phyloP scores from a whole-genome alignment of 2,888 invertebrate species.

The Cartodere bifasciata region DNA sequence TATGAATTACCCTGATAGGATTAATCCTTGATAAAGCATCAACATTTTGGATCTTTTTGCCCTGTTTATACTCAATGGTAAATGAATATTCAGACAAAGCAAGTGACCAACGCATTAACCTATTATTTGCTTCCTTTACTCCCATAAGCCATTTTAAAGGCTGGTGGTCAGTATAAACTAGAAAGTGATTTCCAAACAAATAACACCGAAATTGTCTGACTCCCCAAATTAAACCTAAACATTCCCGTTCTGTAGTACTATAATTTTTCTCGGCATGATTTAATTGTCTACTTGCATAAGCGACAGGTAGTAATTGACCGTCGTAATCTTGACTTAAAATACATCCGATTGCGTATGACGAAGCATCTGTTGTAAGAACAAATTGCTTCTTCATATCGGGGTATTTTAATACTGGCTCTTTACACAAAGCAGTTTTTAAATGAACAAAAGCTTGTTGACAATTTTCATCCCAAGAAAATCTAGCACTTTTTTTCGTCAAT shows the following conservation, averaged over 20 bases:
- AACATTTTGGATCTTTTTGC: conserved; percentile 14
- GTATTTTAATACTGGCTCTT: conserved; percentile 15
- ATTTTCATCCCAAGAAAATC: conserved; percentile 16
- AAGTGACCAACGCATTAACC: conserved; percentile 14
- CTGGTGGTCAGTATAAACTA: conserved; percentile 13
- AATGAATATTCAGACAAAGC: conserved; percentile 13
- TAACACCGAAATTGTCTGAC: conserved; percentile 15
- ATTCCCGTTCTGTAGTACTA: conserved; percentile 14
- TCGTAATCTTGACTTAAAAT: conserved; percentile 16
- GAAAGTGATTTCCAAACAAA: conserved; percentile 12
- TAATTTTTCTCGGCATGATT: conserved; percentile 14
- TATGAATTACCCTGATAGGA: conserved; percentile 4
- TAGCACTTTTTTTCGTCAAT: conserved; percentile 15
- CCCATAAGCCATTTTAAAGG: conserved; percentile 14
- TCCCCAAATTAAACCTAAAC: conserved; percentile 14
- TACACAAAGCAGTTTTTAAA: conserved; percentile 11
- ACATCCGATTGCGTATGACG: conserved; percentile 16
- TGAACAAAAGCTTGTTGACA: conserved; percentile 12
- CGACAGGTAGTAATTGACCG: conserved; percentile 13
- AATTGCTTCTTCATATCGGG: conserved; percentile 18
- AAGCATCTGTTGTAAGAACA: conserved; percentile 13
- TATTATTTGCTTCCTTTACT: conserved; percentile 12
- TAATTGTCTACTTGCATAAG: conserved; percentile 14
- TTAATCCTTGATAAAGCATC: conserved; percentile 13
- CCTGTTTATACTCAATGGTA: conserved; percentile 12